Base-by-base conservation (phyloP, 2,888 invertebrate species). In the Trichogramma dendrolimi region DNA sequence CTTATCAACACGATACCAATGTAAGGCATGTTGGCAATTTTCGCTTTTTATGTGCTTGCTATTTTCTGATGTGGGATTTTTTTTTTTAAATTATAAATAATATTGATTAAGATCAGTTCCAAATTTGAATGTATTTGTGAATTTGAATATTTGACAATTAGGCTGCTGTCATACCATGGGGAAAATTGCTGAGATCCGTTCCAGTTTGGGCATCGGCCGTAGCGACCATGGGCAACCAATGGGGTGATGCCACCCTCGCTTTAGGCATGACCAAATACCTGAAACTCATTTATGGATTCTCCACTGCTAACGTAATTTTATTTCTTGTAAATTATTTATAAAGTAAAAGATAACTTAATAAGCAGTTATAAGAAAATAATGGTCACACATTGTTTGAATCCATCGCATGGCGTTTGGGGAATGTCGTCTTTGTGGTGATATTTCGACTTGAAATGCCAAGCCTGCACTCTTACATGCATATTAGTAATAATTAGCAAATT, bases 161-260 rank as follows among this genome's bases (percentile, higher is more conserved):
- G 79, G 77, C 76, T 27, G 78, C 79, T 14, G 78, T 77, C 47
- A 79, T 84, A 66, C 84, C 84, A 2, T 84, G 84, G 84, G 79
- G 83, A 62, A 79, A 81, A 63, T 71, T 84, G 38, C 69, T 84
- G 61, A 75, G 81, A 61, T 84, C 84, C 0, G 83, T 82, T 71
- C 83, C 84, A 14, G 84, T 84, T 4, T 84, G 84, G 84, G 83
- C 83, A 42, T 84, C 84, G 61, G 84, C 84, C 1, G 80, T 84
- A 2, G 84, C 84, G 2, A 83, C 83, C 0, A 81, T 84, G 75
- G 84, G 84, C 6, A 83, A 83, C 70, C 84, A 84, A 74, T 84
- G 84, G 84, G 84, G 84, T 11, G 84, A 84, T 67, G 83, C 83
- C 1, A 84, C 84, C 4, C 77, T 84, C 4, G 83, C 84, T 73